These are phyloP conservation scores for Telmatherina bonti DNA, from an alignment of 2,797 vertebrate species.

Conservation along the genomic window DNA sequence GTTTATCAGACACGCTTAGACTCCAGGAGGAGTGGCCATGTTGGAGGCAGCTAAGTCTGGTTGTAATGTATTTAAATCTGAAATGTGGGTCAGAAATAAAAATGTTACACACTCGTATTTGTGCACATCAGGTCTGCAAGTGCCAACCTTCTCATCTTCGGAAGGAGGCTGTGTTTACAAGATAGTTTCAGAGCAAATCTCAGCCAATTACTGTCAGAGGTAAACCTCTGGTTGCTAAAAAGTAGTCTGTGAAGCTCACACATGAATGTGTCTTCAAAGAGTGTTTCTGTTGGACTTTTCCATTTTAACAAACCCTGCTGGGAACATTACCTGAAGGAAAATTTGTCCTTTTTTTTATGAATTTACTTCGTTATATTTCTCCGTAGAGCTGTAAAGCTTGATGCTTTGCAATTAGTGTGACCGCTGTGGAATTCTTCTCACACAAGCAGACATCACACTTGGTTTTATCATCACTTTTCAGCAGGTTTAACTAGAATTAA, in stretches of 20 bases:
- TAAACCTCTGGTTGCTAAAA: constrained; percentile 30
- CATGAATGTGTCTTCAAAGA: constrained; percentile 40
- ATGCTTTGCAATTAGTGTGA: background rate
- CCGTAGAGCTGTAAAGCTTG: background rate
- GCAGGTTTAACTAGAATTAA: background rate
- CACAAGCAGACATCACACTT: background rate
- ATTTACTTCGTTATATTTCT: background rate
- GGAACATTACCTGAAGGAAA: constrained; percentile 16
- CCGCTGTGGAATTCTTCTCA: background rate
- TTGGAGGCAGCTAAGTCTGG: constrained; percentile 8
- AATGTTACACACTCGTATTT: background rate
- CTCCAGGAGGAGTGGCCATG: background rate
- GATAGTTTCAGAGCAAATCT: constrained; percentile 39
- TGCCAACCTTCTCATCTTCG: constrained; percentile 33
- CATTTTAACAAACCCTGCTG: constrained; percentile 34
- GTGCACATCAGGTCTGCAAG: background rate
- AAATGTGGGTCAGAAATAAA: background rate
- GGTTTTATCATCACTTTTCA: background rate
- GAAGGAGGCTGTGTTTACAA: constrained; percentile 46
- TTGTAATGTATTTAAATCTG: constrained; percentile 41
- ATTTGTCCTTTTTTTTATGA: constrained; percentile 18
- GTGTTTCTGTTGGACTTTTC: constrained; percentile 29
- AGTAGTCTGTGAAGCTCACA: constrained; percentile 23
- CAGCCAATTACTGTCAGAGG: constrained; percentile 56
- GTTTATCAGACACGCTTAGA: background rate